Base-by-base conservation (phyloP, 2,113 vertebrate genomes). In the Raja brachyura region DNA sequence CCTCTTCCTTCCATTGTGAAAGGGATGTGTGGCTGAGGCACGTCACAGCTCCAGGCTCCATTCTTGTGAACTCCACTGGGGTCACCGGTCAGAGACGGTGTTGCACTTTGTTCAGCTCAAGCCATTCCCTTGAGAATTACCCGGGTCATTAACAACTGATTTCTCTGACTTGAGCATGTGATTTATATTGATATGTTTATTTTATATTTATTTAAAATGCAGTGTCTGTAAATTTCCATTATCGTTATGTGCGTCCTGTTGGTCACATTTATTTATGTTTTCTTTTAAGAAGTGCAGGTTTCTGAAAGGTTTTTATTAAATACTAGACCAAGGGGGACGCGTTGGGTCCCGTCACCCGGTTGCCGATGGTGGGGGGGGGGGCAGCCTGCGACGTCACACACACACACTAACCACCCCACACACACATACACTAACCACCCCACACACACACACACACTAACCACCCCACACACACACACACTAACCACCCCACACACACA, bases 1-100 rank as follows among this genome's bases (percentile, higher is more conserved):
- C 97, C 96, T 97, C 96, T 98, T 98, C 97, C 97, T 98, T 96
- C 96, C 96, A 97, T 98, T 98, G 97, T 98, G 95, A 96, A 94
- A 93, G 56, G 94, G 88, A 94, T 93, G 94, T 94, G 95, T 83
- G 54, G 66, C 93, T 85, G 75, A 88, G 75, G 83, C 85, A 77
- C 74, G 93, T 93, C 94, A 88, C 93, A 39, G 63, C 77, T 73
- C 14, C 39, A 70, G 90, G 31, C 90, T 73, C 66, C 66, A 92
- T 68, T 73, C 68, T 48, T 54, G 22, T 73, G 68, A 54, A 92
- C 66, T 73, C 66, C 90, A 22, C 90, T 20, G 56, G 90, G 90
- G 90, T 92, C 90, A 92, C n/a, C 68, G 31, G 59, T 88, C 83
- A 88, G 83, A 88, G 90, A 92, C 90, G 0, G 39, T 7, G 4